Evolutionary conservation across 2,797 vertebrate species (phyloP).

Genomic region (Zalophus californianus): DNA sequence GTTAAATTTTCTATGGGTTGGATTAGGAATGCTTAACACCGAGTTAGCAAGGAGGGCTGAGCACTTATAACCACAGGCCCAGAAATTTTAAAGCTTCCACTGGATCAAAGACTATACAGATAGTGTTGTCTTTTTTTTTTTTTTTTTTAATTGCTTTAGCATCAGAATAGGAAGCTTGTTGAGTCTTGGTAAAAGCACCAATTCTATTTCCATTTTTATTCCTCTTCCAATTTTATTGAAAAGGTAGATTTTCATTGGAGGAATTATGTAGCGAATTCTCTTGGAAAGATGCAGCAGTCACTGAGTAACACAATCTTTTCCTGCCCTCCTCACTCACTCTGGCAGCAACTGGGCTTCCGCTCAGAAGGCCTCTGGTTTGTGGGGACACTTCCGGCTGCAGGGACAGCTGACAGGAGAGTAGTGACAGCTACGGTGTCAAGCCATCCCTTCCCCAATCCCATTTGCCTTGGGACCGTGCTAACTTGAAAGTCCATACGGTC

Average conservation of each 20-base stretch:
- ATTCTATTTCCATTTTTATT: slow-evolving; percentile 60
- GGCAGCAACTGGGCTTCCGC: slow-evolving; percentile 27
- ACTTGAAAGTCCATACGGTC: slow-evolving; percentile 61
- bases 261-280: slow-evolving; percentile 74
- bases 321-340: slow-evolving; percentile 36
- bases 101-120: neutral
- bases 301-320: slow-evolving; percentile 74
- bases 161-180: slow-evolving; percentile 27
- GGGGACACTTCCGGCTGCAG: neutral
- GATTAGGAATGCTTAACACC: slow-evolving; percentile 17
- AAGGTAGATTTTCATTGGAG: slow-evolving; percentile 73
- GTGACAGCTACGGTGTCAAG: slow-evolving; percentile 75
- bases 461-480: slow-evolving; percentile 71
- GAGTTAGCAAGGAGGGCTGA: neutral
- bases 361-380: neutral
- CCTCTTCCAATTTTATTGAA: slow-evolving; percentile 61
- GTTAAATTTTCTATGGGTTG: slow-evolving; percentile 24
- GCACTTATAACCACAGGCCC: neutral
- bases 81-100: neutral
- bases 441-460: slow-evolving; percentile 73
- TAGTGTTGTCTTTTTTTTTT: neutral
- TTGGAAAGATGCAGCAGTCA: slow-evolving; percentile 78
- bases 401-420: slow-evolving; percentile 68
- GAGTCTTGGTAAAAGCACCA: slow-evolving; percentile 49
- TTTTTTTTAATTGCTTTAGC: neutral